phyloP scores from a whole-genome alignment of 2,888 invertebrate genomes.

The Pristionchus fissidentatus region DNA sequence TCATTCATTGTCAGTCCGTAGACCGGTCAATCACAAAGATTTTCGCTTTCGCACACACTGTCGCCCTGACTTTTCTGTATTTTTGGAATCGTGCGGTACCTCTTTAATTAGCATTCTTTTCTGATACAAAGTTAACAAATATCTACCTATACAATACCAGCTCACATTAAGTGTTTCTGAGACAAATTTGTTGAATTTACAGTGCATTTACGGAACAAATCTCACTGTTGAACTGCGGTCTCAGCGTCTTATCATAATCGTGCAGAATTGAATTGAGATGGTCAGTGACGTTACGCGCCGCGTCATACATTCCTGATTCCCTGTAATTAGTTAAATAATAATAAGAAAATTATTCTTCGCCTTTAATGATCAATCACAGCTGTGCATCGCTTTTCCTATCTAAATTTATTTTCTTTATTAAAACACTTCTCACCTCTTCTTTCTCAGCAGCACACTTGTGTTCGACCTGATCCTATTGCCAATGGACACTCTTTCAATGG shows the following conservation, averaged over 20 bases:
- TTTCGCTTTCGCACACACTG: too few relatives aligned
- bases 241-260: slow-evolving; percentile 63
- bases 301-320: slow-evolving; percentile 25
- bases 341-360: neutral
- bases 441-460: neutral
- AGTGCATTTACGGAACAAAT: too few relatives aligned
- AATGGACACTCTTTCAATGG: slow-evolving; percentile 15
- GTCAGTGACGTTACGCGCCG: slow-evolving; percentile 10
- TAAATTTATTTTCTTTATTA: neutral
- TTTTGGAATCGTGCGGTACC: too few relatives aligned
- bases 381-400: neutral
- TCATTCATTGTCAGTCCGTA: too few relatives aligned
- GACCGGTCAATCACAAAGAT: too few relatives aligned
- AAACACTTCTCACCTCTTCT: slow-evolving; percentile 3
- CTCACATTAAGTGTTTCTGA: too few relatives aligned
- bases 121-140: too few relatives aligned
- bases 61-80: too few relatives aligned
- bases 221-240: slow-evolving; percentile 50
- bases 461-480: neutral
- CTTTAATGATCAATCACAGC: neutral
- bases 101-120: too few relatives aligned
- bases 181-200: too few relatives aligned
- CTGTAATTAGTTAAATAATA: neutral
- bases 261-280: slow-evolving; percentile 53
- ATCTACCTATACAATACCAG: too few relatives aligned